A percentile compares a stretch with the other conserved stretches of the same genome.
These are phyloP conservation scores for Liasis olivaceus DNA, from an alignment of 2,797 vertebrate species.

Conservation along the genomic window DNA sequence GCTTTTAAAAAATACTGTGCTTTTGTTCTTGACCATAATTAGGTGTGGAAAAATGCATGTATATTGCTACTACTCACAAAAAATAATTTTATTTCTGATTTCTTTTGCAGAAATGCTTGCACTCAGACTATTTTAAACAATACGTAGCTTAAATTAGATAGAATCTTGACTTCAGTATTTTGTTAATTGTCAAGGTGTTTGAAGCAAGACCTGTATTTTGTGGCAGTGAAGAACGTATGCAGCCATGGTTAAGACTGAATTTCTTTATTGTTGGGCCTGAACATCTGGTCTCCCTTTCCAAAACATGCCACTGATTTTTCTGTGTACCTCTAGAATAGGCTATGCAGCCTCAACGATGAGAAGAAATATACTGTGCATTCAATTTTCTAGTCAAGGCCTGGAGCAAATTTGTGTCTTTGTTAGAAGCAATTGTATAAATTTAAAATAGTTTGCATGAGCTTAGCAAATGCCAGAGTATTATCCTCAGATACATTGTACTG, in stretches of 20 bases:
- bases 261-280: conserved; percentile 27
- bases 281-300: background rate
- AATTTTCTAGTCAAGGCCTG: background rate
- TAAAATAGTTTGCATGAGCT: background rate
- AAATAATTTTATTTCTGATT: conserved; percentile 26
- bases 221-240: conserved; percentile 16
- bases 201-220: conserved; percentile 2
- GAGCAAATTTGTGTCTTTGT: background rate
- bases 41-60: conserved; percentile 58
- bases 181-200: background rate
- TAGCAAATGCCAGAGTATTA: background rate
- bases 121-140: conserved; percentile 45
- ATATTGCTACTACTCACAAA: conserved; percentile 55
- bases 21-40: conserved; percentile 74
- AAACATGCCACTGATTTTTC: background rate
- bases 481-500: background rate
- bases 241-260: background rate
- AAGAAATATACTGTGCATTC: background rate
- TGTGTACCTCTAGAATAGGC: background rate
- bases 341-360: background rate
- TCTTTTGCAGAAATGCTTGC: conserved; percentile 37
- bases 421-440: background rate
- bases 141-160: conserved; percentile 24
- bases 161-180: background rate
- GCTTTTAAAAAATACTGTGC: conserved; percentile 67